A percentile compares a stretch with the other conserved stretches of the same genome.
These are phyloP conservation scores for Odobenus rosmarus DNA, from an alignment of 2,113 vertebrate species.

Conservation along the genomic window DNA sequence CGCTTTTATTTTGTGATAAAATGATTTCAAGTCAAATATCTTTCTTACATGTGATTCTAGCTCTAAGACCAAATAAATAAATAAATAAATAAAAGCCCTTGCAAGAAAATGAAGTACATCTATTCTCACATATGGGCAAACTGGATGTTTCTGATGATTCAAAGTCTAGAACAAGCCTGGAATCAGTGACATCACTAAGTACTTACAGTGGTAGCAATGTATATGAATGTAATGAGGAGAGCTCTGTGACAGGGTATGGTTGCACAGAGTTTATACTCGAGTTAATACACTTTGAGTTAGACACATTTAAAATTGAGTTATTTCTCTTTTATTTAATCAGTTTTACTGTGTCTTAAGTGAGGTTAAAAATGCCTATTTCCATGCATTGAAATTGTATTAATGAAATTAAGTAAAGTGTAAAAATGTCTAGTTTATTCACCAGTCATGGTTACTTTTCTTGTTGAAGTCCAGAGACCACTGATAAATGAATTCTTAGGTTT, in stretches of 20 bases:
- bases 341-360: neutral
- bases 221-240: neutral
- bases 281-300: neutral
- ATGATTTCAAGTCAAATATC: neutral
- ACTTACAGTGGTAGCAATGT: rapidly evolving
- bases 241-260: too few relatives aligned
- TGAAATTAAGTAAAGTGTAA: neutral
- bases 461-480: neutral
- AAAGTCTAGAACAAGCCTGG: neutral
- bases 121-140: neutral
- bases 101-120: neutral
- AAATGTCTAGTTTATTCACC: neutral
- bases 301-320: neutral
- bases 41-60: neutral
- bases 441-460: neutral
- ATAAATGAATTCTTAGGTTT: neutral
- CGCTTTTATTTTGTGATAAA: neutral
- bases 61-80: neutral
- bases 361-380: neutral
- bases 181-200: rapidly evolving
- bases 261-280: neutral
- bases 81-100: neutral
- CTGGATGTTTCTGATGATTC: neutral
- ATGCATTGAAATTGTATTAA: neutral
- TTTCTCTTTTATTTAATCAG: neutral